Base-by-base conservation (phyloP, 2,797 vertebrate genomes). In the Dendrocincla tyrannina region DNA sequence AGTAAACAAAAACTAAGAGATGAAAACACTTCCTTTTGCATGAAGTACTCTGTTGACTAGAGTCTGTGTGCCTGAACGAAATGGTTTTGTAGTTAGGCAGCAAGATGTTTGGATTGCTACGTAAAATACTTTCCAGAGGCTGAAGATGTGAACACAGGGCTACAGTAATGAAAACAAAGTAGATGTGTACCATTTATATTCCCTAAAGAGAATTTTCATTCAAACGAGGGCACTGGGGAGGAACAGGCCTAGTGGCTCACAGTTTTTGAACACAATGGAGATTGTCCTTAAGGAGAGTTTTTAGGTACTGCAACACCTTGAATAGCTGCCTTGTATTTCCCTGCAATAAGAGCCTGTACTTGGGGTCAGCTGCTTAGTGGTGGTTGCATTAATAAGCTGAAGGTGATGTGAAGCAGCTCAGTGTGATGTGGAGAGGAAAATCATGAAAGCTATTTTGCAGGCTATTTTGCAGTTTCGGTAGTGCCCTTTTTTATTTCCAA, bases 151-250 rank as follows among this genome's bases (percentile, higher is more conserved):
- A 49, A 28, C 4, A 1, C 17, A n/a, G 41, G 52, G 33, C n/a
- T 68, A 20, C 15, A 77, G 17, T 22, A 67, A 60, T 56, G 53
- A 80, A 23, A 69, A 30, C 37, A 46, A 79, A 84, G 44, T 69
- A 37, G 6, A 37, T 92, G 11, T 59, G 13, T 70, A 44, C 5
- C 18, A 9, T 35, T 95, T 89, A 41, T 33, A 49, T 23, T 30
- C 24, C 10, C 42, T 91, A 39, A 78, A 83, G 55, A 76, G 39
- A 75, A 52, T 7, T 82, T 56, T 13, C 5, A 4, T 69, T 91
- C 44, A 80, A 1, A 37, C 33, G 24, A 3, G 2, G 2, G 11
- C 1, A 2, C 1, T 6, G 4, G 5, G 7, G 6, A 33, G 2
- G 11, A 69, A 2, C 27, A 37, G 49, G 37, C 11, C 27, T 55